Conservation (phyloP, 2,113 vertebrate species). For the Charina bottae region DNA sequence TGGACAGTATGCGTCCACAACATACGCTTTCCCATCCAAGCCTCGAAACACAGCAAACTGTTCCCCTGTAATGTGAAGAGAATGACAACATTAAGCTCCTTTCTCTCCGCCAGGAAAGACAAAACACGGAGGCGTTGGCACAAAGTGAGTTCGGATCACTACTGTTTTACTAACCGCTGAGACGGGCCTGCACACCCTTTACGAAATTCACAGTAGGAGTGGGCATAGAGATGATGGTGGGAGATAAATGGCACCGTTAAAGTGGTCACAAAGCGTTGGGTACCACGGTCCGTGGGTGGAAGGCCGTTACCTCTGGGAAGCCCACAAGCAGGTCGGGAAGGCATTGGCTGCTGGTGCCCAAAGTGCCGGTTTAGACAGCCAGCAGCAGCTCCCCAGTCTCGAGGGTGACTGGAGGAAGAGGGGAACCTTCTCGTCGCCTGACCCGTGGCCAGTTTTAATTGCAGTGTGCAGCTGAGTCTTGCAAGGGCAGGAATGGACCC, state of each 20-base stretch:
- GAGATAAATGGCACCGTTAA: no score
- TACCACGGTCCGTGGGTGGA: not conserved
- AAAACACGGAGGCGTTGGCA: not conserved
- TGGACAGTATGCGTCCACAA: slow-evolving; percentile 81
- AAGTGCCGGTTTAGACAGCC: not conserved
- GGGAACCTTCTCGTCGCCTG: not conserved
- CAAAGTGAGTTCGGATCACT: no score
- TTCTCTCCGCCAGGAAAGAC: not conserved
- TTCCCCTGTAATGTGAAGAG: slow-evolving; percentile 60
- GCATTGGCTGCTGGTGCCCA: not conserved
- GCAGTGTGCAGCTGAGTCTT: not conserved
- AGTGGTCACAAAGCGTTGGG: not conserved
- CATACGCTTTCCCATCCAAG: slow-evolving; percentile 69
- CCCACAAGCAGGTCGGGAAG: not conserved
- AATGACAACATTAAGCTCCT: not conserved
- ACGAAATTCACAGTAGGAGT: not conserved
- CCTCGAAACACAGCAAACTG: slow-evolving; percentile 74
- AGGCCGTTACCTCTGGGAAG: not conserved
- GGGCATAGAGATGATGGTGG: no score
- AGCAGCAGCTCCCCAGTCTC: not conserved
- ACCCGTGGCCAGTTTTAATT: not conserved
- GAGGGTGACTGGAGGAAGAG: not conserved
- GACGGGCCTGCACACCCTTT: not conserved
- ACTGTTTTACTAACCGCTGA: not conserved
- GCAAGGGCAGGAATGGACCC: no score